Percentiles rank a stretch among this genome's conserved stretches.
Conservation (phyloP, 2,797 vertebrate genomes). For the Botia almorhae region DNA sequence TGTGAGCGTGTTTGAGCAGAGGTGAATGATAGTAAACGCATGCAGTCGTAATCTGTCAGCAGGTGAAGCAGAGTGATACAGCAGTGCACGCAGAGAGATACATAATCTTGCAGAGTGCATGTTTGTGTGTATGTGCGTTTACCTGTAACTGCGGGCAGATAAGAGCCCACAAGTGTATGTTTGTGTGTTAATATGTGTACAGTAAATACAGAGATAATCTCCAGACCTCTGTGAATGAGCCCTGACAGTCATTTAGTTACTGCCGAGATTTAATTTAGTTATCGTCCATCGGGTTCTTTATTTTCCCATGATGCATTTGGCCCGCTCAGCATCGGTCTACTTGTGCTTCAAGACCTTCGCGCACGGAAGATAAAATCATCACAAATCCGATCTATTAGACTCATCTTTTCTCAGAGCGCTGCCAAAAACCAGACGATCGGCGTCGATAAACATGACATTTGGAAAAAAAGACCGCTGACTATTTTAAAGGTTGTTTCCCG, state of each 20-base stretch:
- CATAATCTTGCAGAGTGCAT: background rate
- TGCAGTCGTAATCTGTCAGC: constrained; percentile 67
- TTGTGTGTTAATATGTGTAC: background rate
- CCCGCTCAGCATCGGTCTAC: constrained; percentile 50
- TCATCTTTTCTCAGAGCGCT: constrained; percentile 56
- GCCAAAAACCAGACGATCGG: constrained; percentile 51
- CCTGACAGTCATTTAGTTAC: constrained; percentile 46
- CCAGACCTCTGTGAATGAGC: constrained; percentile 11
- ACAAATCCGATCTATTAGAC: constrained; percentile 57
- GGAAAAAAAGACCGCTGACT: constrained; percentile 42
- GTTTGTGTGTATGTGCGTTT: constrained; percentile 15
- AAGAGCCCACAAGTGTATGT: background rate
- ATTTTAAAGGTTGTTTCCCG: constrained; percentile 52
- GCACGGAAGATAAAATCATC: constrained; percentile 61
- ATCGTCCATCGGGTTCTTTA: constrained; percentile 58
- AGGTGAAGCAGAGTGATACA: constrained; percentile 40
- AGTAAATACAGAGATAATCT: constrained; percentile 24
- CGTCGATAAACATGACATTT: constrained; percentile 62
- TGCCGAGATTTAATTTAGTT: constrained; percentile 56
- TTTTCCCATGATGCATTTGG: constrained; percentile 56
- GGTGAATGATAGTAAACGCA: constrained; percentile 73
- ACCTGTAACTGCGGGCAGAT: constrained; percentile 20
- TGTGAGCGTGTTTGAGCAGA: constrained; percentile 44
- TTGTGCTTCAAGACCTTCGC: constrained; percentile 66
- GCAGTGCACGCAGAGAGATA: background rate